Conservation (phyloP, 2,888 invertebrate genomes). For the Tanypteryx hageni region DNA sequence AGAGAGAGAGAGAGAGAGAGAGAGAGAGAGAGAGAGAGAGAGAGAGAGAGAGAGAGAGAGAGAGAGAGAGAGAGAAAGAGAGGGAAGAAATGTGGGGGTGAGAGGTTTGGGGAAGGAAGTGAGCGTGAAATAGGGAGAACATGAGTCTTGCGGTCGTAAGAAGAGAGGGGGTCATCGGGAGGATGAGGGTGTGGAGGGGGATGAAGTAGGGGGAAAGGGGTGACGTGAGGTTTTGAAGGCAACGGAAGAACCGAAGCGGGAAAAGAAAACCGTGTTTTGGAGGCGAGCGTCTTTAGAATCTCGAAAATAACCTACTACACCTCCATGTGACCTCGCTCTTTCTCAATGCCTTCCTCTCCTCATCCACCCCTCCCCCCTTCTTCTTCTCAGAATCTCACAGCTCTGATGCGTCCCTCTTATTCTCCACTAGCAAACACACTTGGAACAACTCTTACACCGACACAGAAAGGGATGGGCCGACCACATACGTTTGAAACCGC, state of each 20-base stretch:
- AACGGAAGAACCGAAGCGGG: background rate
- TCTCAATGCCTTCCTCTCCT: background rate
- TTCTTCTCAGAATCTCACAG: background rate
- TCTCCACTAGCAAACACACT: background rate
- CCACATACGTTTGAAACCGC: no score
- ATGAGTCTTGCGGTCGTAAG: slow-evolving; percentile 2
- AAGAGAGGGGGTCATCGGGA: background rate
- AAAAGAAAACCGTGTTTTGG: background rate
- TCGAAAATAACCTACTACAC: background rate
- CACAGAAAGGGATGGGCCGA: no score
- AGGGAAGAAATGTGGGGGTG: no score
- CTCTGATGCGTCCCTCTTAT: background rate
- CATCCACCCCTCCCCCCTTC: background rate
- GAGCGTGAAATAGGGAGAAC: slow-evolving; percentile 25
- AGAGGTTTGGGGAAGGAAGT: background rate
- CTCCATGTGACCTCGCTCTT: background rate
- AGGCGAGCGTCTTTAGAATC: slow-evolving; percentile 19
- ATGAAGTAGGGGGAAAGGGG: background rate
- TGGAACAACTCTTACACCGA: background rate
- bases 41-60: no score
- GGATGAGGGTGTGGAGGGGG: background rate
- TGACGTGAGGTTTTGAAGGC: background rate
- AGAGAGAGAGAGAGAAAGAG: no score
- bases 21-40: no score
- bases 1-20: no score